Percentiles rank a stretch among this genome's conserved stretches.
Evolutionary conservation across 2,113 vertebrate genomes (phyloP).

Genomic region (Beaufortia kweichowensis): DNA sequence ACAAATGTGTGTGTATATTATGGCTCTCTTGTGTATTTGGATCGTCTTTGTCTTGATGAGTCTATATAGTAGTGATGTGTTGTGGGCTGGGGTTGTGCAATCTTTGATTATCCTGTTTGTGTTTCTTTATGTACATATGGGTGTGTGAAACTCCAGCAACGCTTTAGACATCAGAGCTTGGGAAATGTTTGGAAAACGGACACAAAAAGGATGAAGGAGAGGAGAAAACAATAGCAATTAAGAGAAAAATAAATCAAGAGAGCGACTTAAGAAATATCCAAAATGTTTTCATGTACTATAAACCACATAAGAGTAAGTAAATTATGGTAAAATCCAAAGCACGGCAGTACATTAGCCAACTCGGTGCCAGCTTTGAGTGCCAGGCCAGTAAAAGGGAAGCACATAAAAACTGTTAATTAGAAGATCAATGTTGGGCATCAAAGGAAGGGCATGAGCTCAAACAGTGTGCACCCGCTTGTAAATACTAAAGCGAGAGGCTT

Average conservation of each 20-base stretch:
- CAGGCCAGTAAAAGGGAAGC: constrained; percentile 44
- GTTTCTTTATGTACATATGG: not conserved
- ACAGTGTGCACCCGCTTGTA: constrained; percentile 23
- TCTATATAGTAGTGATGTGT: constrained; percentile 6
- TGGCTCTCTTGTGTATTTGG: not conserved
- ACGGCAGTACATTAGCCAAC: not conserved
- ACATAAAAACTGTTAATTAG: constrained; percentile 51
- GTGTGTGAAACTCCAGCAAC: not conserved
- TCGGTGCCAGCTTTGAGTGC: constrained; percentile 36
- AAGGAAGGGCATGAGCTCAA: constrained; percentile 28
- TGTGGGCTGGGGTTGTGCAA: not conserved
- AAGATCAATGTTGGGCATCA: constrained; percentile 36
- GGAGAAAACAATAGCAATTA: not conserved
- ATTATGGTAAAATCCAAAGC: constrained; percentile 22
- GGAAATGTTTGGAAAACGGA: not conserved
- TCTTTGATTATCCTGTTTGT: not conserved
- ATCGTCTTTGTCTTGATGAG: not conserved
- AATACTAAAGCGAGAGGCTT: constrained; percentile 37
- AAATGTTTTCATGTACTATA: not conserved
- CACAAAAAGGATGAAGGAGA: not conserved
- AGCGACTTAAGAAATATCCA: not conserved
- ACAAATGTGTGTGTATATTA: constrained; percentile 26
- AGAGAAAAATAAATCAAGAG: not conserved
- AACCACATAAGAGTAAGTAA: not conserved
- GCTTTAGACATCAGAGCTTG: not conserved